Evolutionary conservation across 2,113 vertebrate genomes (phyloP), one percentile per base, ranked within the genome.

Genomic region (Centrocercus urophasianus): DNA sequence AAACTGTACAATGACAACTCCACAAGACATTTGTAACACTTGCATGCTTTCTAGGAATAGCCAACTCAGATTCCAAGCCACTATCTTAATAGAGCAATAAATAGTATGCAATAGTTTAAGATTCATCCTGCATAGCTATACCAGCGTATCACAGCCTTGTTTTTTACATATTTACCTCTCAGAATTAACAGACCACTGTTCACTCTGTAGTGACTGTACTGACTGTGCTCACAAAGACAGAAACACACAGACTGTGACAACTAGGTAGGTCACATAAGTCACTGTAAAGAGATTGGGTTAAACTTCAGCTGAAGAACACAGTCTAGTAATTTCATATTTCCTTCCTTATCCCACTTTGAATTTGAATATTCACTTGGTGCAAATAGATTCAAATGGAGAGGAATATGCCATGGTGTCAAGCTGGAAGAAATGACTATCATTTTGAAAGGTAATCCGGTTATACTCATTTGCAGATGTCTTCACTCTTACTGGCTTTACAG

Each of bases 91-190:
- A 36, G 5, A 89, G 45, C 17, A 88, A 69, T 25, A 78, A 65
- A 67, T 3, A 69, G 18, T 36, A 14, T 6, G 28, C 20, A 40
- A 8, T 1, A 0, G 1, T 21, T 18, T 40, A 70, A 63, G 30
- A 16, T 85, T 38, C 24, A 34, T 42, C 70, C 60, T 86, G 12
- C 12, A 38, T 52, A 38, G 42, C 63, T 72, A 30, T 36, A 66
- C 4, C 22, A 30, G 34, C 5, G 56, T 43, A 14, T 34, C 74
- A 76, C 6, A 83, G n/a, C 22, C 28, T 24, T 40, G 8, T 19
- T 60, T 64, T 82, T n/a, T 48, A 54, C 88, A 61, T 24, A 59
- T 4, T 57, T 27, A 32, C 7, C 9, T 87, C 12, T 27, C 71
- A 38, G 25, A 80, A 48, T 0, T 8, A 73, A 28, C 4, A 4